Evolutionary conservation across 2,888 invertebrate genomes (phyloP).

Genomic region (Agonopterix alstromeriana): DNA sequence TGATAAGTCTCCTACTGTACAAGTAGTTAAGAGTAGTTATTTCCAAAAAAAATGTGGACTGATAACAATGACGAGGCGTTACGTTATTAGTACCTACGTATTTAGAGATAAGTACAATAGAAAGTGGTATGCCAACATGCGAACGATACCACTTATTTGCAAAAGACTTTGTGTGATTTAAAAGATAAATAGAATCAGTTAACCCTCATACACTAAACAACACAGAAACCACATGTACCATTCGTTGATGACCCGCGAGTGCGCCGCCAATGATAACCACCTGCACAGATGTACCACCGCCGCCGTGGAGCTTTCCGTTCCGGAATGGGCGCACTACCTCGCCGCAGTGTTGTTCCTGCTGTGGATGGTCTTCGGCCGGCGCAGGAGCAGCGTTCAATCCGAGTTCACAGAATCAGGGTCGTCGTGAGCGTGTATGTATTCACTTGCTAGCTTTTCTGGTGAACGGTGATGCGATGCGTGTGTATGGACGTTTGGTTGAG

Average conservation of each 20-base stretch:
- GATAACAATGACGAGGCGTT: no score
- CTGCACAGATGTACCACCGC: conserved; percentile 65
- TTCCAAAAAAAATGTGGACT: no score
- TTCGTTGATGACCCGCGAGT: conserved; percentile 11
- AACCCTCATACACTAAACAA: no score
- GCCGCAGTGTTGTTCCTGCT: conserved; percentile 59
- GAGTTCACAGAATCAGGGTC: conserved; percentile 15
- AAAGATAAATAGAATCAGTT: no score
- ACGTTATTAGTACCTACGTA: no score
- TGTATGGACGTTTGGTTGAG: no score
- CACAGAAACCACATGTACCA: conserved; percentile 38
- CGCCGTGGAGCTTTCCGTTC: conserved; percentile 62
- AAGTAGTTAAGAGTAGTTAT: no score
- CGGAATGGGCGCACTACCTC: conserved; percentile 67
- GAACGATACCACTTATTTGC: no score
- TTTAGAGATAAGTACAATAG: no score
- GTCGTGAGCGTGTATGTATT: conserved; percentile 50
- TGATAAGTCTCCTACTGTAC: no score
- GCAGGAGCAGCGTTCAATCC: conserved; percentile 45
- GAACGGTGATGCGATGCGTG: not conserved
- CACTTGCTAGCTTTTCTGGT: not conserved
- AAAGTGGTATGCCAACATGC: no score
- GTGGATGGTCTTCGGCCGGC: conserved; percentile 56
- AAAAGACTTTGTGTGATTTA: no score
- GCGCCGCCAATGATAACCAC: conserved; percentile 23